A percentile compares a stretch with the other conserved stretches of the same genome.
These are phyloP conservation scores for Dreissena rostriformis DNA, from an alignment of 1,140 invertebrate species.

Conservation along the genomic window DNA sequence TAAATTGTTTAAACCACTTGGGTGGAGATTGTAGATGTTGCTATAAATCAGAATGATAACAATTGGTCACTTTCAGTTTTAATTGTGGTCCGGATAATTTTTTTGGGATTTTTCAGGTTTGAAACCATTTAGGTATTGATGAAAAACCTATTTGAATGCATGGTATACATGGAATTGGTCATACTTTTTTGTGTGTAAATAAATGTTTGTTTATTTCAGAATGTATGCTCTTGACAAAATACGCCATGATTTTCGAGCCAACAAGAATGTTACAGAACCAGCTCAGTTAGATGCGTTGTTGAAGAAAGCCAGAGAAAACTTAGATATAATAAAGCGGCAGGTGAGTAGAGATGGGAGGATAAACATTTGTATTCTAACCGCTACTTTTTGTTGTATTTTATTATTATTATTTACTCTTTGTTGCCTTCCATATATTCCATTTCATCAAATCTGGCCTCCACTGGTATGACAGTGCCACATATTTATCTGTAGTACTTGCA, in stretches of 20 bases:
- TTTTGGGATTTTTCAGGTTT: too few relatives aligned
- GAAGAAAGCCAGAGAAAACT: conserved; percentile 74
- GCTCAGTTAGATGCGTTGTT: conserved; percentile 71
- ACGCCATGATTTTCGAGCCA: conserved; percentile 77
- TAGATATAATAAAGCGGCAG: conserved; percentile 80
- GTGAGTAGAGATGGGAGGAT: conserved; percentile 57
- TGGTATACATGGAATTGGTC: too few relatives aligned
- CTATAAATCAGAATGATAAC: too few relatives aligned
- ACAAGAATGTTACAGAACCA: conserved; percentile 73
- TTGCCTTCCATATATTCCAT: neutral
- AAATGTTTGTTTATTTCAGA: conserved; percentile 64
- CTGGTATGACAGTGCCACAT: neutral
- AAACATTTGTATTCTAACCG: too few relatives aligned
- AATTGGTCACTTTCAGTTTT: too few relatives aligned
- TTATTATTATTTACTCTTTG: neutral
- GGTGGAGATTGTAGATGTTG: too few relatives aligned
- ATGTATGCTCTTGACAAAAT: conserved; percentile 77
- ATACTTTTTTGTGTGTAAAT: too few relatives aligned
- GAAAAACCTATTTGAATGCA: too few relatives aligned
- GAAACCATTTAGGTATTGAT: too few relatives aligned
- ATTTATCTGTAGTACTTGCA: neutral
- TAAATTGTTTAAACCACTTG: too few relatives aligned
- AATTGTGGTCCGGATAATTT: too few relatives aligned
- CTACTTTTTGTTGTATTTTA: neutral
- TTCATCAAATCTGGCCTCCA: neutral